Conservation (phyloP, 2,797 vertebrate genomes). For the Holocentrus rufus region DNA sequence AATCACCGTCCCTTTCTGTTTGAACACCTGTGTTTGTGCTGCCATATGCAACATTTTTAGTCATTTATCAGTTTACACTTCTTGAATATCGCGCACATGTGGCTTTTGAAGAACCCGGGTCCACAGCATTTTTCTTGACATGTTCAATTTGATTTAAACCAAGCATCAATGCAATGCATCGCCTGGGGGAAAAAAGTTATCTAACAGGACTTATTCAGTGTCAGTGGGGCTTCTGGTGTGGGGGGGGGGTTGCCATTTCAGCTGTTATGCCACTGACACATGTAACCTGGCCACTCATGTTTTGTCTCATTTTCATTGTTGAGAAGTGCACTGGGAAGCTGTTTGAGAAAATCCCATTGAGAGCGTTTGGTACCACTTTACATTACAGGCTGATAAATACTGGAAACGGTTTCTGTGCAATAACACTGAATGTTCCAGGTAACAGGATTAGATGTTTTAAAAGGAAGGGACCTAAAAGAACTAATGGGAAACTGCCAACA, state of each 20-base stretch:
- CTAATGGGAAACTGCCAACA: background rate
- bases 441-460: too few species aligned
- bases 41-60: too few species aligned
- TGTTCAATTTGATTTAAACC: background rate
- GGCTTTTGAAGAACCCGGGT: too few species aligned
- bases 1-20: too few species aligned
- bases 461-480: too few species aligned
- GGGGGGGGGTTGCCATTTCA: background rate
- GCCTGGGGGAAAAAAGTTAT: background rate
- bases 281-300: background rate
- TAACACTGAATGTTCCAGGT: too few species aligned
- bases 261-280: background rate
- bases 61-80: too few species aligned
- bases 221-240: background rate
- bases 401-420: background rate
- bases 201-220: background rate
- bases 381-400: background rate
- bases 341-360: background rate
- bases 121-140: too few species aligned
- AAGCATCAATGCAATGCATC: background rate
- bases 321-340: background rate
- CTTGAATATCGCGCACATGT: too few species aligned
- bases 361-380: background rate
- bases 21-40: too few species aligned
- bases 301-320: background rate